Evolutionary conservation across 2,113 vertebrate genomes (phyloP).

Genomic region (Nannobrachium achirus): DNA sequence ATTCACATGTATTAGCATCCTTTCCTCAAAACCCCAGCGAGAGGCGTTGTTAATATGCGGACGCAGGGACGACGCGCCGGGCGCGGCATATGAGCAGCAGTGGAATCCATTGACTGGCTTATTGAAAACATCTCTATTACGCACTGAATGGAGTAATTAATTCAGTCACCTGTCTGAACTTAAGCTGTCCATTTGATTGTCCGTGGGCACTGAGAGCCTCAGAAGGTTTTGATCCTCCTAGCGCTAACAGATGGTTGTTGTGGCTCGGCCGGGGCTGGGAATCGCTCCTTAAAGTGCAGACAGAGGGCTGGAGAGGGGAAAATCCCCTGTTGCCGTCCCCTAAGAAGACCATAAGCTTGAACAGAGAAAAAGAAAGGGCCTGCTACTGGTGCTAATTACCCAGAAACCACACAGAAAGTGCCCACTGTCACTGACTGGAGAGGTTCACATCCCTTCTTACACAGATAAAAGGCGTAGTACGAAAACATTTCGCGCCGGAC

Average conservation of each 20-base stretch:
- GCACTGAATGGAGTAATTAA: conserved; percentile 72
- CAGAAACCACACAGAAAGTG: conserved; percentile 99
- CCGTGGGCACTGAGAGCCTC: conserved; percentile 75
- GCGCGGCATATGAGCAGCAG: conserved; percentile 60
- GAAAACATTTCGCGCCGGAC: conserved; percentile 99
- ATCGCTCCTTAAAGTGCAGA: conserved; percentile 86
- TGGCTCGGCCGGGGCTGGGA: conserved; percentile 85
- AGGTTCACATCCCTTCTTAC: conserved; percentile 98
- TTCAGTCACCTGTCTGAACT: conserved; percentile 84
- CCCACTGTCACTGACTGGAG: conserved; percentile 97
- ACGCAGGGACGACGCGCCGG: conserved; percentile 41
- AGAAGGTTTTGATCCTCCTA: conserved; percentile 90
- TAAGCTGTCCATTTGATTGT: conserved; percentile 85
- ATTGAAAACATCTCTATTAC: conserved; percentile 58
- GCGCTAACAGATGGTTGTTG: conserved; percentile 95
- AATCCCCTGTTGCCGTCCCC: conserved; percentile 94
- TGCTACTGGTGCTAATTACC: conserved; percentile 99
- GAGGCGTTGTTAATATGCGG: not conserved
- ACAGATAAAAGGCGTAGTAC: conserved; percentile 99
- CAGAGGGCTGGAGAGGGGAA: conserved; percentile 87
- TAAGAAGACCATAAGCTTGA: conserved; percentile 99
- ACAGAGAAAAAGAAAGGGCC: conserved; percentile 97
- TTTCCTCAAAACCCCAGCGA: not conserved
- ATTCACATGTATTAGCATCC: conserved; percentile 5
- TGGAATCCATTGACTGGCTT: conserved; percentile 49